Evolutionary conservation across 2,113 vertebrate genomes (phyloP).

Genomic region (Illadopsis cleaveri): DNA sequence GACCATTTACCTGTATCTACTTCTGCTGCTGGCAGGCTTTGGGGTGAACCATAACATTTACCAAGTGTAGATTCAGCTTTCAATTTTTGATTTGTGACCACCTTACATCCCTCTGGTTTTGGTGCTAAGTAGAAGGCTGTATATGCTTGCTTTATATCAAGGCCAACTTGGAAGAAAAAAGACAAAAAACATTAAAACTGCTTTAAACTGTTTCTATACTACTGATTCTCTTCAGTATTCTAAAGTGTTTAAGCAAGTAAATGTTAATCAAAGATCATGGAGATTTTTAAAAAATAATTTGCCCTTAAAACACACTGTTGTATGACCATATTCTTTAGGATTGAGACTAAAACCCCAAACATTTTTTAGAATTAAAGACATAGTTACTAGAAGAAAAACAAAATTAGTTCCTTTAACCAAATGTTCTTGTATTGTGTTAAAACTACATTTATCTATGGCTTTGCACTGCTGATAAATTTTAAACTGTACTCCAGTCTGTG

Average conservation of each 20-base stretch:
- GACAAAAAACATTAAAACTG: not conserved
- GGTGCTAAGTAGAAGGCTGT: constrained; percentile 79
- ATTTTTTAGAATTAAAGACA: not conserved
- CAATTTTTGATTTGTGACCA: constrained; percentile 23
- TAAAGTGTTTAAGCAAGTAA: not conserved
- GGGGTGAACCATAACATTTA: not conserved
- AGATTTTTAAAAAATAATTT: not conserved
- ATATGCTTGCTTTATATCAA: constrained; percentile 88
- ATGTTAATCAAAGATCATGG: not conserved
- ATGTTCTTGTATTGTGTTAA: not conserved
- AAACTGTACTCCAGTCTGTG: not conserved
- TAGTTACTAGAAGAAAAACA: not conserved
- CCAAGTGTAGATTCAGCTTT: constrained; percentile 40
- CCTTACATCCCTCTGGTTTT: constrained; percentile 62
- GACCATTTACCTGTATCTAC: constrained; percentile 62
- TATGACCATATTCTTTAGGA: not conserved
- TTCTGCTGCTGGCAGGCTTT: constrained; percentile 6
- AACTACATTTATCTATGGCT: not conserved
- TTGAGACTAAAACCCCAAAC: not conserved
- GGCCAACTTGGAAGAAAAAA: constrained; percentile 79
- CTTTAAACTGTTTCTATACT: not conserved
- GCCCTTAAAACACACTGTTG: not conserved
- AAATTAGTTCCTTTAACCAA: not conserved
- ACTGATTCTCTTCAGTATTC: not conserved
- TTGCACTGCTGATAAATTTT: not conserved